These are phyloP conservation scores for Gymnobelideus leadbeateri DNA, from an alignment of 2,113 vertebrate species.

Conservation along the genomic window DNA sequence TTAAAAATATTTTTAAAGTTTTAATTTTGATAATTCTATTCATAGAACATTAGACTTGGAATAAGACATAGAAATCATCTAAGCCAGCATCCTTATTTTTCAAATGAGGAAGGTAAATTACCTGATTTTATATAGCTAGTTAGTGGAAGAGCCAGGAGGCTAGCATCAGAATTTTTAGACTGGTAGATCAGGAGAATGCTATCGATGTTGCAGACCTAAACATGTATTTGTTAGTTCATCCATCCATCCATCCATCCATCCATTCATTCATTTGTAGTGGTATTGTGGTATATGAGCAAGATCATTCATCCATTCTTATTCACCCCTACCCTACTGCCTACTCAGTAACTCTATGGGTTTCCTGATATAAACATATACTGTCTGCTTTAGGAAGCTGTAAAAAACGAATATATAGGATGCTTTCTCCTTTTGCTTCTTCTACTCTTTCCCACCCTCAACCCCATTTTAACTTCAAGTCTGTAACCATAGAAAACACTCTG, in stretches of 20 bases:
- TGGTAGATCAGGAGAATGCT: background rate
- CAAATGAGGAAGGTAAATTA: background rate
- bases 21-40: background rate
- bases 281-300: background rate
- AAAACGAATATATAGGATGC: background rate
- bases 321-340: background rate
- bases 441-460: background rate
- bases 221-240: background rate
- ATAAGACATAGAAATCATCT: background rate
- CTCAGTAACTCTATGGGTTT: background rate
- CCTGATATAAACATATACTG: background rate
- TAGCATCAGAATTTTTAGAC: background rate
- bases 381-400: background rate
- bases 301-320: background rate
- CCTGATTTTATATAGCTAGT: background rate
- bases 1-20: background rate
- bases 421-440: background rate
- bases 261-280: background rate
- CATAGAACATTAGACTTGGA: background rate
- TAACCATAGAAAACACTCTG: background rate
- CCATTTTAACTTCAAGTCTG: background rate
- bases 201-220: background rate
- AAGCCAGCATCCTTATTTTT: background rate
- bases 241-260: background rate
- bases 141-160: background rate